Evolutionary conservation across 2,888 invertebrate genomes (phyloP).

Genomic region (Drosophila tanythrix): DNA sequence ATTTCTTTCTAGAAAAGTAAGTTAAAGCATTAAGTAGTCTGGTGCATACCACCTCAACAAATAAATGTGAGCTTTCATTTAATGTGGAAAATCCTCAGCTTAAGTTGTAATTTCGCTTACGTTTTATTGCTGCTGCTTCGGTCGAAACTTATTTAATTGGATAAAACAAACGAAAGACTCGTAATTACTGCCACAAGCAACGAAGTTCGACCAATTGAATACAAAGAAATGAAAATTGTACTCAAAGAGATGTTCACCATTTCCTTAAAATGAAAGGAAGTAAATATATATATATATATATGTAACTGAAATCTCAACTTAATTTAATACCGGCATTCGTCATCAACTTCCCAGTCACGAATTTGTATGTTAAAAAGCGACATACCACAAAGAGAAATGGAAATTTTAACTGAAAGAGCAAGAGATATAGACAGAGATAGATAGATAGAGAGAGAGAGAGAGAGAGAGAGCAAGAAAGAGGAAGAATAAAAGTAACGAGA

Average conservation of each 20-base stretch:
- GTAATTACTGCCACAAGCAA: slow-evolving; percentile 42
- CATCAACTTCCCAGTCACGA: slow-evolving; percentile 60
- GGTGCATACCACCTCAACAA: neutral
- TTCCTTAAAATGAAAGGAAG: slow-evolving; percentile 9
- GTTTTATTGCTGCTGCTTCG: neutral
- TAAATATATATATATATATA: neutral
- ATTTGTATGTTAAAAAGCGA: slow-evolving; percentile 55
- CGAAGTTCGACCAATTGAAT: slow-evolving; percentile 6
- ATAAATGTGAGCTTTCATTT: neutral
- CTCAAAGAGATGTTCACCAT: slow-evolving; percentile 37
- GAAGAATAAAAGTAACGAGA: neutral
- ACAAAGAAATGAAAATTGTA: slow-evolving; percentile 39
- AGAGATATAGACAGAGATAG: slow-evolving; percentile 1
- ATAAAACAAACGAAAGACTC: slow-evolving; percentile 25
- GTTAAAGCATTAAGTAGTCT: neutral
- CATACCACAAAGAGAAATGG: slow-evolving; percentile 53
- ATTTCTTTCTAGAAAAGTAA: neutral
- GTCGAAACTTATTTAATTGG: slow-evolving; percentile 22
- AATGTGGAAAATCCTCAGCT: neutral
- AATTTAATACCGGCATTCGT: slow-evolving; percentile 56
- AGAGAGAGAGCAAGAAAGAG: neutral
- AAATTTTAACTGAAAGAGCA: slow-evolving; percentile 16
- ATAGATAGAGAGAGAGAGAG: neutral
- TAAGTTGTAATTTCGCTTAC: slow-evolving; percentile 6
- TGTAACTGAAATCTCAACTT: slow-evolving; percentile 48